phyloP scores from a whole-genome alignment of 2,888 invertebrate genomes.

The Caenorhabditis parvicauda region DNA sequence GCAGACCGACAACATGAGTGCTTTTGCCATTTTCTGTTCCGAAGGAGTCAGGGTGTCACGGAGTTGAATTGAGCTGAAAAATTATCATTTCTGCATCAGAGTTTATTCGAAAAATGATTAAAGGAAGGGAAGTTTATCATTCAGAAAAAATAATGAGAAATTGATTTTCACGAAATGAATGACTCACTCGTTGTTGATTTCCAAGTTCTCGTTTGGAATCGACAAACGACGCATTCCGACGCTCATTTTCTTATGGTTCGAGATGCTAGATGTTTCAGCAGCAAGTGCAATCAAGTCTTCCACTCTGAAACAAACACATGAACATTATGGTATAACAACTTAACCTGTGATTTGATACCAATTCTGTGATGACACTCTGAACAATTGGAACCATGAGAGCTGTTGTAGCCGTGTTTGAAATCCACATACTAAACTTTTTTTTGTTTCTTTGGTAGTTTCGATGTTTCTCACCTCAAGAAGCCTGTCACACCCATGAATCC shows the following conservation, averaged over 20 bases:
- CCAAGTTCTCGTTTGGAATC: slow-evolving; percentile 31
- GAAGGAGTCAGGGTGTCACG: slow-evolving; percentile 29
- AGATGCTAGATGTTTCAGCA: slow-evolving; percentile 13
- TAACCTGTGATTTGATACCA: slow-evolving; percentile 41
- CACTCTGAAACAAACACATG: slow-evolving; percentile 12
- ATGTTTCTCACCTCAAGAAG: slow-evolving; percentile 49
- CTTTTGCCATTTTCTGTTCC: slow-evolving; percentile 50
- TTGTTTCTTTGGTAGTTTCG: too few relatives aligned
- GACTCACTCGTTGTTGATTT: slow-evolving; percentile 29
- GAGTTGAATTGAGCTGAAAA: too few relatives aligned
- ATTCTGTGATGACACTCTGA: slow-evolving; percentile 47
- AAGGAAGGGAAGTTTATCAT: too few relatives aligned
- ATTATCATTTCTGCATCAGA: too few relatives aligned
- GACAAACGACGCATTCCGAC: slow-evolving; percentile 41
- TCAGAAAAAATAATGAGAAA: slow-evolving; percentile 1
- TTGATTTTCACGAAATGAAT: neutral
- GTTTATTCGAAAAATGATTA: too few relatives aligned
- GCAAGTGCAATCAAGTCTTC: slow-evolving; percentile 30
- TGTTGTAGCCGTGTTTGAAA: slow-evolving; percentile 65
- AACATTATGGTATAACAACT: neutral
- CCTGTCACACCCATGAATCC: slow-evolving; percentile 60
- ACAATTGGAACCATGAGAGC: slow-evolving; percentile 73
- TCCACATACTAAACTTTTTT: slow-evolving; percentile 48
- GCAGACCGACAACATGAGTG: slow-evolving; percentile 51
- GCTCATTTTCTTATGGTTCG: slow-evolving; percentile 23